Base-by-base conservation (phyloP, 1,140 invertebrate species). In the Cyphomyrmex costatus region DNA sequence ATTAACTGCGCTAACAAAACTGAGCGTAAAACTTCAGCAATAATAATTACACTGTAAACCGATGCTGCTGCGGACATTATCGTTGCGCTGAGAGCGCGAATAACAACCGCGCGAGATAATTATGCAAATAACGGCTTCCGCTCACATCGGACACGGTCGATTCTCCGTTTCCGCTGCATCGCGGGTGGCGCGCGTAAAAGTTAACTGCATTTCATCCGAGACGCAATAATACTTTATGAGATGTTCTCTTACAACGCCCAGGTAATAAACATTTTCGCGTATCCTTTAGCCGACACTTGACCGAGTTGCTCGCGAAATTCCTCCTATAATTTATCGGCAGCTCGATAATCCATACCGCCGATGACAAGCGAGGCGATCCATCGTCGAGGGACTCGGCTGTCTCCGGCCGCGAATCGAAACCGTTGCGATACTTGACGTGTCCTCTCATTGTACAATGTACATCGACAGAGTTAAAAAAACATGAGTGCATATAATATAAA, bases 211-310 rank as follows among this genome's bases (percentile, higher is more conserved):
- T 83, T 73, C 36, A 74, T 83, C 53, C 79, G 53, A 73, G 65
- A n/a, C 24, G 68, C 79, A 83, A 83, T 83, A 83, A 83, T 83
- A 74, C 36, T 83, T 83, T 83, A 83, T 68, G 79, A 49, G 68
- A 83, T 33, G 36, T 68, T 60, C 60, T 66, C n/a, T 71, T 60
- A 73, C 36, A 53, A 46, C 14, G 61, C 61, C 6, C 49, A 33
- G 24, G 68, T 53, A 68, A 61, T 73, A 83, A 83, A 83, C 73
- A 73, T 83, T 74, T 83, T 42, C 36, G 36, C 68, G 79, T 58
- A 24, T 42, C 36, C 30, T 19, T 21, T 49, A 30, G 14, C 56
- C 14, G 42, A 21, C 56, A 24, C 27, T 51, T 19, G 60, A 46
- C 30, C 16, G 27, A 27, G 19, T n/a, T 30, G 46, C 61, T 33